Evolutionary conservation across 2,113 vertebrate genomes (phyloP).

Genomic region (Elephantulus edwardii): DNA sequence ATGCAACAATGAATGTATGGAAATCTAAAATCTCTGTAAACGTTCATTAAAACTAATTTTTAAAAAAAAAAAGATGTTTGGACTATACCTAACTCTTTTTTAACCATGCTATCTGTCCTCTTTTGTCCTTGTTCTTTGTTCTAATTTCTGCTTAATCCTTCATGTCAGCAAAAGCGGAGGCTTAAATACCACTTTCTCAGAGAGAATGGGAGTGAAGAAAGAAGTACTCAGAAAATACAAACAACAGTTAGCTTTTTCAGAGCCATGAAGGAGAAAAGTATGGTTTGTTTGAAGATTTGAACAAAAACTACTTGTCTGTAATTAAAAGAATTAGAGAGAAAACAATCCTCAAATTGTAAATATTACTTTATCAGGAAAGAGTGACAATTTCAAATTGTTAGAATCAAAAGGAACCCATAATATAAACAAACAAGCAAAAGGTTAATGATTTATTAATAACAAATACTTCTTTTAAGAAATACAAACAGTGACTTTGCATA

Average conservation of each 20-base stretch:
- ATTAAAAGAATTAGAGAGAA: background rate
- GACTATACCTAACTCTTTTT: background rate
- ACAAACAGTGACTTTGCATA: no score
- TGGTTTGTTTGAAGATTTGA: background rate
- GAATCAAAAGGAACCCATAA: background rate
- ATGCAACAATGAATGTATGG: no score
- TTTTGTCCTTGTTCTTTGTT: background rate
- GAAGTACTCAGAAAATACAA: background rate
- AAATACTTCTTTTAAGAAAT: no score
- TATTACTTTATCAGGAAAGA: background rate
- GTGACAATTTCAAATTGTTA: background rate
- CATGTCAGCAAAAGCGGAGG: background rate
- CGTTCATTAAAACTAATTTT: no score
- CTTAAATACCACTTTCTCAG: background rate
- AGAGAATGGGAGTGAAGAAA: background rate
- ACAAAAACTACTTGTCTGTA: background rate
- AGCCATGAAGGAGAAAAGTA: background rate
- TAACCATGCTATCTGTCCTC: background rate
- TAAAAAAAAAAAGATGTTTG: no score
- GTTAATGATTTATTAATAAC: background rate
- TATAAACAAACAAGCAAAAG: constrained; percentile 11
- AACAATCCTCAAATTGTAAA: background rate
- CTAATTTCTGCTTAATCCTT: background rate
- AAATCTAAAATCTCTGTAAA: no score
- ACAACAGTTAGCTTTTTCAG: background rate